phyloP scores from a whole-genome alignment of 2,797 vertebrate species.

The Cyclura pinguis region DNA sequence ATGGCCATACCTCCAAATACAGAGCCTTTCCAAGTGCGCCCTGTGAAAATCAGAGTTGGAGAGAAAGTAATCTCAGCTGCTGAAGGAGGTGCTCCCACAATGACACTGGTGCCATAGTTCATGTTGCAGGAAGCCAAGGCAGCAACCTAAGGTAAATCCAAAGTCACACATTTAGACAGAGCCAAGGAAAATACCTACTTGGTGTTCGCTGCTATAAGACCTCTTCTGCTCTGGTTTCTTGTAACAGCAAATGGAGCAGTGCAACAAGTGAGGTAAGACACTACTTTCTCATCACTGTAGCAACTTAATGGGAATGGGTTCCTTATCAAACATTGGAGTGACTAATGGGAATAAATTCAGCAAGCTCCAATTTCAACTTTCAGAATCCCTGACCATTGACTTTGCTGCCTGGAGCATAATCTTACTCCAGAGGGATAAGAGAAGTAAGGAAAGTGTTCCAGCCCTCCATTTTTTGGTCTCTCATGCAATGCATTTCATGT shows the following conservation, averaged over 20 bases:
- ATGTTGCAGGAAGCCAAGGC: slow-evolving; percentile 72
- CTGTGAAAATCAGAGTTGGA: slow-evolving; percentile 75
- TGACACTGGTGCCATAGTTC: slow-evolving; percentile 73
- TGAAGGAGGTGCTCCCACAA: slow-evolving; percentile 73
- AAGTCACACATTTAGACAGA: background rate
- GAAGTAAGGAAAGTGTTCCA: background rate
- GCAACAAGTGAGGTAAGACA: too few relatives aligned
- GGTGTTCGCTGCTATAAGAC: too few relatives aligned
- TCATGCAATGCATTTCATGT: background rate
- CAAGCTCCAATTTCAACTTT: too few relatives aligned
- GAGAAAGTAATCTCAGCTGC: slow-evolving; percentile 66
- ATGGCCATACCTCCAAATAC: slow-evolving; percentile 74
- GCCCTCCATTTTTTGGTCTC: background rate
- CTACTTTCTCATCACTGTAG: too few relatives aligned
- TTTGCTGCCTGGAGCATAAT: too few relatives aligned
- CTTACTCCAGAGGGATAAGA: background rate
- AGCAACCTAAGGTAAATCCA: slow-evolving; percentile 62
- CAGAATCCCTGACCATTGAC: too few relatives aligned
- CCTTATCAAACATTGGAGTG: too few relatives aligned
- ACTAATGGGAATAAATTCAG: too few relatives aligned
- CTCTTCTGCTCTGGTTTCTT: too few relatives aligned
- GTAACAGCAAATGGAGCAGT: too few relatives aligned
- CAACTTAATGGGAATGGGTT: too few relatives aligned
- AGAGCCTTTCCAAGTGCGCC: slow-evolving; percentile 75
- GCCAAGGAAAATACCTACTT: too few relatives aligned